Percentiles rank a stretch among this genome's conserved stretches.
Conservation (phyloP, 2,113 vertebrate genomes). For the Rhinolophus sinicus region DNA sequence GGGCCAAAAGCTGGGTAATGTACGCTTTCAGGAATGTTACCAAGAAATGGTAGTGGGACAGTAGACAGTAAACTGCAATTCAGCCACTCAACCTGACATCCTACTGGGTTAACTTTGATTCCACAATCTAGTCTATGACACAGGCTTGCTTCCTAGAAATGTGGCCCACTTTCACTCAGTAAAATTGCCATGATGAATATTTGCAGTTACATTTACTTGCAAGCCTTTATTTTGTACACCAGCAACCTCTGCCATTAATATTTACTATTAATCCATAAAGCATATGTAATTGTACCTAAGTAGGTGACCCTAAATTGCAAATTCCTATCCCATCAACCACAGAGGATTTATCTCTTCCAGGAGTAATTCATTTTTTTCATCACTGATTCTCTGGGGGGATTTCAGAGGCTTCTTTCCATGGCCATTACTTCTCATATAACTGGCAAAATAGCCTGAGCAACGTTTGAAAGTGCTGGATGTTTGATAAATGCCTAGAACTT, state of each 20-base stretch:
- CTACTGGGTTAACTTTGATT: background rate
- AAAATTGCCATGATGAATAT: slow-evolving; percentile 13
- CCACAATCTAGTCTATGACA: background rate
- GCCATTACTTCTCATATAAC: slow-evolving; percentile 27
- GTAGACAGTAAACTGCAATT: background rate
- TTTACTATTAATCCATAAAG: slow-evolving; percentile 57
- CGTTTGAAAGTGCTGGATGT: slow-evolving; percentile 43
- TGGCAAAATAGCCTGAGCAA: slow-evolving; percentile 36
- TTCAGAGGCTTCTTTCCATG: slow-evolving; percentile 48
- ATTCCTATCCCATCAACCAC: slow-evolving; percentile 1
- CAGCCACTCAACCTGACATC: background rate
- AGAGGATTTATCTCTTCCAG: slow-evolving; percentile 41
- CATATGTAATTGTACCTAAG: slow-evolving; percentile 20
- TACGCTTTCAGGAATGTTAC: slow-evolving; percentile 23
- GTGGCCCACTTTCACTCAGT: background rate
- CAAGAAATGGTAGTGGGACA: background rate
- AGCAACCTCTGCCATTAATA: slow-evolving; percentile 52
- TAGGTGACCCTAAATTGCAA: slow-evolving; percentile 48
- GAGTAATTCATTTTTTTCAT: slow-evolving; percentile 23
- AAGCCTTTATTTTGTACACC: slow-evolving; percentile 58
- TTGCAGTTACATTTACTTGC: slow-evolving; percentile 54
- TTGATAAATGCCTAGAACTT: slow-evolving; percentile 71
- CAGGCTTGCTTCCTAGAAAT: background rate
- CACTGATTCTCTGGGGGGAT: slow-evolving; percentile 39
- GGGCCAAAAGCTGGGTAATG: background rate